phyloP scores from a whole-genome alignment of 2,888 invertebrate species.

The Eledone cirrhosa region DNA sequence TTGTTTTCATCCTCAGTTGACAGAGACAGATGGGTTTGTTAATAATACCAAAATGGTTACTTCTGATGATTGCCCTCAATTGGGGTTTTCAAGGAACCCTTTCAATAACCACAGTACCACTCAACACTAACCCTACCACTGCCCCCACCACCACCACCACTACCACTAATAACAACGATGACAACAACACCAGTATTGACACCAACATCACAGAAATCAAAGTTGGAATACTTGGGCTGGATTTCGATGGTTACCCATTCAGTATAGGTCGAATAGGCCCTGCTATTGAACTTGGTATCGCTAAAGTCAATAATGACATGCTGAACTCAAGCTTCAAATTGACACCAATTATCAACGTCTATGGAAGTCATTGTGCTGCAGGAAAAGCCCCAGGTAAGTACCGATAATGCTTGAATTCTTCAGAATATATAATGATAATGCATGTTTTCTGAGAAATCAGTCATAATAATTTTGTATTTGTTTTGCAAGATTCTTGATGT shows the following conservation, averaged over 20 bases:
- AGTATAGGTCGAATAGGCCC: slow-evolving; percentile 44
- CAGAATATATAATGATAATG: too few species aligned
- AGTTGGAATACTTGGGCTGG: slow-evolving; percentile 44
- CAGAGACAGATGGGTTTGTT: too few species aligned
- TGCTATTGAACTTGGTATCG: slow-evolving; percentile 45
- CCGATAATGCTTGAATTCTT: not conserved
- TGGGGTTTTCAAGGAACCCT: too few species aligned
- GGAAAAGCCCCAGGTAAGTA: slow-evolving; percentile 42
- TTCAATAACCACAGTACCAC: too few species aligned
- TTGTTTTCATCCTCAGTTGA: too few species aligned
- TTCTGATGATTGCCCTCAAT: too few species aligned
- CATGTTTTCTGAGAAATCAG: too few species aligned
- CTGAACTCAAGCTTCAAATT: slow-evolving; percentile 41
- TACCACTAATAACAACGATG: slow-evolving; percentile 19
- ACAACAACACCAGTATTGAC: slow-evolving; percentile 20
- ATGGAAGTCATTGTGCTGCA: slow-evolving; percentile 41
- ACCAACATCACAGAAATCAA: slow-evolving; percentile 34
- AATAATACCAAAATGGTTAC: too few species aligned
- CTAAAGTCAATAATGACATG: slow-evolving; percentile 42
- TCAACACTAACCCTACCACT: not conserved
- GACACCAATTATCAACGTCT: slow-evolving; percentile 35
- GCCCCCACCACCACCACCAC: not conserved
- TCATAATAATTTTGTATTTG: too few species aligned
- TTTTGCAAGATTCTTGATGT: too few species aligned
- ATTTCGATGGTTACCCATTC: slow-evolving; percentile 40